Evolutionary conservation across 1,140 invertebrate species (phyloP).

Genomic region (Apis dorsata): DNA sequence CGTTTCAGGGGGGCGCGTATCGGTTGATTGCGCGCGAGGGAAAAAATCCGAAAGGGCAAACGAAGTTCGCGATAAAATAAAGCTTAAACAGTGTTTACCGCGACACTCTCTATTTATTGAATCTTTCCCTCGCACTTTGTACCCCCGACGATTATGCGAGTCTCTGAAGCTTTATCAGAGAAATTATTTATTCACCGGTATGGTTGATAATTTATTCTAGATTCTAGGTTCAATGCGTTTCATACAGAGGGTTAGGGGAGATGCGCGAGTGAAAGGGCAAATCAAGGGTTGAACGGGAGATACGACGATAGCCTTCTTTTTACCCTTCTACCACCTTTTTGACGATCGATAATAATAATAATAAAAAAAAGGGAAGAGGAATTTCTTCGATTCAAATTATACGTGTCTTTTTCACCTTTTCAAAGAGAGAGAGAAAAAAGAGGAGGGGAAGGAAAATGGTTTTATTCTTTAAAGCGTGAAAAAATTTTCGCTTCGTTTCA

Average conservation of each 20-base stretch:
- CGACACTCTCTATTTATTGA: neutral
- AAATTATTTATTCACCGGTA: conserved; percentile 12
- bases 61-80: conserved; percentile 17
- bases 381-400: no score
- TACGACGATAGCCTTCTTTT: neutral
- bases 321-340: neutral
- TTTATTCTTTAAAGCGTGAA: neutral
- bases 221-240: neutral
- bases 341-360: no score
- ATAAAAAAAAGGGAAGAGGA: neutral
- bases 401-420: neutral
- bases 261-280: neutral
- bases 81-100: conserved; percentile 2
- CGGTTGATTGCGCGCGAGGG: neutral
- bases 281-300: neutral
- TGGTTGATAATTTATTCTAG: conserved; percentile 3
- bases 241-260: neutral
- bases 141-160: neutral
- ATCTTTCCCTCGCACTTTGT: neutral
- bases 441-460: neutral
- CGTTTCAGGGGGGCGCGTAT: no score
- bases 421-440: neutral
- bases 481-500: conserved; percentile 6
- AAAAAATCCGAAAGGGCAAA: neutral
- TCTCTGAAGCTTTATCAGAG: conserved; percentile 5